phyloP scores from a whole-genome alignment of 2,797 vertebrate genomes.

The Arremon aurantiirostris region DNA sequence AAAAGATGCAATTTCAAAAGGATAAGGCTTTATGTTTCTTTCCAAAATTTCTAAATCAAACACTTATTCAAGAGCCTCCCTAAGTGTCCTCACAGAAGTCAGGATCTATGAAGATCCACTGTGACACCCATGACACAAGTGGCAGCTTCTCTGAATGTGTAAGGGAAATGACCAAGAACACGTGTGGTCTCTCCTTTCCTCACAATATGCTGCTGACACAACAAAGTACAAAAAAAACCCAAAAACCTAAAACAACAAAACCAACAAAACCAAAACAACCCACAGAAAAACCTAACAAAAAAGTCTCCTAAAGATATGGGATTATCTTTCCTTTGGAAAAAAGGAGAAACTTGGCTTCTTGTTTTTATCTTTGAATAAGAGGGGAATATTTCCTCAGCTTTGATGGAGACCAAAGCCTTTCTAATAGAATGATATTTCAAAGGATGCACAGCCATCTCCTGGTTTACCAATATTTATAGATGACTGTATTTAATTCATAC shows the following conservation, averaged over 20 bases:
- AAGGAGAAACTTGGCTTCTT: not conserved
- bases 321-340: not conserved
- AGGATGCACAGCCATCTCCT: not conserved
- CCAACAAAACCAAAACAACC: not conserved
- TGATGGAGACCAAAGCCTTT: not conserved
- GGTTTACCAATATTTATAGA: not conserved
- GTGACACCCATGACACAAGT: not conserved
- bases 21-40: not conserved
- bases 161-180: not conserved
- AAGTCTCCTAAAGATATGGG: accelerated
- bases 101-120: not conserved
- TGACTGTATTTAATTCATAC: not conserved
- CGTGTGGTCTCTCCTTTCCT: not conserved
- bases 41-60: not conserved
- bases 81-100: not conserved
- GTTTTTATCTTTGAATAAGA: not conserved
- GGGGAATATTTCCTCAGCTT: not conserved
- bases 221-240: not conserved
- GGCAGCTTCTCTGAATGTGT: not conserved
- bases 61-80: not conserved
- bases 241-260: no score
- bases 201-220: not conserved
- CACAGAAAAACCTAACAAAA: not conserved
- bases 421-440: not conserved
- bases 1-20: not conserved